Conservation (phyloP, 2,797 vertebrate species). For the Sebastes hubbsi region DNA sequence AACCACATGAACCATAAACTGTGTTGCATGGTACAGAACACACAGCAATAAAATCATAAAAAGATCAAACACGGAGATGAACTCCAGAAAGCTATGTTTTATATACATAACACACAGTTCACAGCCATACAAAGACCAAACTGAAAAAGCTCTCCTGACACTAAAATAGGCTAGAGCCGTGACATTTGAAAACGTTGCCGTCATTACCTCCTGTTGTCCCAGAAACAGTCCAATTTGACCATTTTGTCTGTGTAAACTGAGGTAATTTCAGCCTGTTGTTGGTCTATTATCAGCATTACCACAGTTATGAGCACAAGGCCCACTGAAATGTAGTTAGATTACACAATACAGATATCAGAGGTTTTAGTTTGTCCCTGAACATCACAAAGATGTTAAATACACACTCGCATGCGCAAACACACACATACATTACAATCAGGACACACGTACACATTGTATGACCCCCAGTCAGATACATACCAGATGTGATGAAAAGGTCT, state of each 20-base stretch:
- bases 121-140: not conserved
- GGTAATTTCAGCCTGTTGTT: not conserved
- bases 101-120: not conserved
- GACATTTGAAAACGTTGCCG: not conserved
- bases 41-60: not conserved
- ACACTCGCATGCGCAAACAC: not conserved
- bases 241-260: not conserved
- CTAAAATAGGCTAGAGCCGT: not conserved
- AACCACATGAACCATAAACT: not conserved
- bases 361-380: not conserved
- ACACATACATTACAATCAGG: not conserved
- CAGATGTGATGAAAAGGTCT: conserved; percentile 43
- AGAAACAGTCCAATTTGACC: not conserved
- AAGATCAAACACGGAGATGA: not conserved
- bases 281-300: not conserved
- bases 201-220: not conserved
- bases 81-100: not conserved
- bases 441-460: not conserved
- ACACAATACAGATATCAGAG: not conserved
- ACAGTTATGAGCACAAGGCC: not conserved
- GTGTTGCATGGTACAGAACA: not conserved
- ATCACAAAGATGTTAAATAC: not conserved
- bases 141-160: not conserved
- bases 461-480: conserved; percentile 41
- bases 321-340: not conserved